Conservation (phyloP, 2,113 vertebrate genomes). For the zebrafish (Danio rerio) region DNA sequence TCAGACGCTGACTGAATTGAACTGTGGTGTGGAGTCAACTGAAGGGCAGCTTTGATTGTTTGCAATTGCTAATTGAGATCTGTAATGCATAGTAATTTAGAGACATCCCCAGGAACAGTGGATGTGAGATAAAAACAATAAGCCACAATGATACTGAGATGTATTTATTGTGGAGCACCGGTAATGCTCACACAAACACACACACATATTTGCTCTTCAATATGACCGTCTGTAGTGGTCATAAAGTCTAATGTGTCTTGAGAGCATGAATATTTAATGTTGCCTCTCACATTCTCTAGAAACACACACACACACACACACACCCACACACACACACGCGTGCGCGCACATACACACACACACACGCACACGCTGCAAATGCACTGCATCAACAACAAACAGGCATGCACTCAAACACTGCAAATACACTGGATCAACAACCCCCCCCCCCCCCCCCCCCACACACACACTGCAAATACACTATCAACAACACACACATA, state of each 20-base stretch:
- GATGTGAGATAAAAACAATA: slow-evolving; percentile 27
- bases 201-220: slow-evolving; percentile 50
- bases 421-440: no score
- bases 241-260: slow-evolving; percentile 73
- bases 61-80: slow-evolving; percentile 11
- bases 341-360: not conserved
- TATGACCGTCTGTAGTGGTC: slow-evolving; percentile 62
- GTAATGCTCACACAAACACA: slow-evolving; percentile 8
- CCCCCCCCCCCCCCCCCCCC: no score
- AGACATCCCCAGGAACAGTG: slow-evolving; percentile 46
- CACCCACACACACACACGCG: slow-evolving; percentile 16
- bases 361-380: not conserved
- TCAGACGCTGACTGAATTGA: not conserved
- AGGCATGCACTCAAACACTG: not conserved
- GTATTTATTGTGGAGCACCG: slow-evolving; percentile 8
- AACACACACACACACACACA: slow-evolving; percentile 56
- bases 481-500: no score
- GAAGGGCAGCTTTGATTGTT: slow-evolving; percentile 31
- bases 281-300: slow-evolving; percentile 71
- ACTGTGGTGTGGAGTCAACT: not conserved
- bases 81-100: slow-evolving; percentile 52
- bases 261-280: slow-evolving; percentile 81
- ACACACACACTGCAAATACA: no score
- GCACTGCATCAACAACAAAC: no score
- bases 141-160: slow-evolving; percentile 31